phyloP scores from a whole-genome alignment of 1,140 invertebrate species.

The Zaprionus inermis region DNA sequence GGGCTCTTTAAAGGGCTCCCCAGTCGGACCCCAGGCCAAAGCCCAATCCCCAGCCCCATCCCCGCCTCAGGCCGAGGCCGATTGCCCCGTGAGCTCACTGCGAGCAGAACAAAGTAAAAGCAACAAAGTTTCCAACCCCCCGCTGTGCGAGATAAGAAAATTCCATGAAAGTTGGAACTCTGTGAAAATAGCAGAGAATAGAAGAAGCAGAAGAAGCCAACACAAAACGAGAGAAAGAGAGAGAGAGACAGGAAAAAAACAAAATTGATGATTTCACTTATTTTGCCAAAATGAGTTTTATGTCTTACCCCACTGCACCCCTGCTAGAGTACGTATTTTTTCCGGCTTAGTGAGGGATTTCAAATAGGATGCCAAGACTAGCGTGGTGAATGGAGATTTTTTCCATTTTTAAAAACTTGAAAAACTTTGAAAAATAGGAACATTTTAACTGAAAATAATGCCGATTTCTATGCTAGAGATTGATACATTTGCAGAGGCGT shows the following conservation, averaged over 20 bases:
- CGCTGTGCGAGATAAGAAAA: conserved; percentile 54
- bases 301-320: conserved; percentile 18
- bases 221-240: conserved; percentile 7
- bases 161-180: conserved; percentile 36
- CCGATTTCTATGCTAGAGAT: neutral
- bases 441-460: neutral
- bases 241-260: conserved; percentile 29
- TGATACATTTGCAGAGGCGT: neutral
- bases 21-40: conserved; percentile 29
- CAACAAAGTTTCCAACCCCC: conserved; percentile 72
- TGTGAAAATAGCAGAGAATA: conserved; percentile 23
- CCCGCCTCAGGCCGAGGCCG: conserved; percentile 13
- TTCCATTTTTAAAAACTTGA: conserved; percentile 27
- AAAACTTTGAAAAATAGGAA: conserved; percentile 37
- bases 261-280: conserved; percentile 81
- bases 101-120: conserved; percentile 26
- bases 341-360: conserved; percentile 32
- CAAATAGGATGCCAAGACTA: neutral
- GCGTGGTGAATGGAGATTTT: neutral
- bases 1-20: conserved; percentile 33
- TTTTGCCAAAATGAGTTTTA: conserved; percentile 70
- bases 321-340: neutral
- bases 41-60: neutral
- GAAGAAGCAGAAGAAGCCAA: conserved; percentile 6
- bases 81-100: conserved; percentile 1